These are phyloP conservation scores for Salvator merianae DNA, from an alignment of 2,113 vertebrate species.

Conservation along the genomic window DNA sequence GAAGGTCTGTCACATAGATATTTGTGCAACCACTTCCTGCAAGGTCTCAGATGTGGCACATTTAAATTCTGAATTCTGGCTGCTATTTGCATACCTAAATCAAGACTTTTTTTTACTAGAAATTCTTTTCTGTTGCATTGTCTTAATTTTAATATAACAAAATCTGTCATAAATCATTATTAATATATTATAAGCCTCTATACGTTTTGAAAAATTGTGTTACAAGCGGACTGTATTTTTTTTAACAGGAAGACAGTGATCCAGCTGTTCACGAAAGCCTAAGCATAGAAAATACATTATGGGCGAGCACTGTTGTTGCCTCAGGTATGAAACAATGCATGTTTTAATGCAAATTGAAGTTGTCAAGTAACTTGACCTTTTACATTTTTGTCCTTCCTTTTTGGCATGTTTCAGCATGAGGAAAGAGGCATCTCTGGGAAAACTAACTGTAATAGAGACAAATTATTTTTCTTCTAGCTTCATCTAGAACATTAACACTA, in stretches of 20 bases:
- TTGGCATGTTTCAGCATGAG: not conserved
- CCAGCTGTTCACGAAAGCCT: constrained; percentile 93
- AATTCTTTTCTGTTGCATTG: not conserved
- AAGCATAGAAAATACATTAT: constrained; percentile 93
- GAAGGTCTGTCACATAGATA: no score
- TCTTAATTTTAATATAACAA: not conserved
- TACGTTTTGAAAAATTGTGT: not conserved
- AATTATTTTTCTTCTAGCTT: not conserved
- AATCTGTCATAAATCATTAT: not conserved
- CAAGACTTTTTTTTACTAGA: not conserved
- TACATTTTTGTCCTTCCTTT: not conserved
- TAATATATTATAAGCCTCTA: not conserved
- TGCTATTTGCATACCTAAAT: not conserved
- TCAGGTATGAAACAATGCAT: constrained; percentile 80
- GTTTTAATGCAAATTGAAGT: not conserved
- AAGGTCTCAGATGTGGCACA: no score
- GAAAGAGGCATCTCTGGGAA: not conserved
- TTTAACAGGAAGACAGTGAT: constrained; percentile 88
- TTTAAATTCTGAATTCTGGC: not conserved
- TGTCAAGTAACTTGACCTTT: not conserved
- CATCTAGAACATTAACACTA: not conserved
- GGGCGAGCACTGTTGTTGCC: constrained; percentile 96
- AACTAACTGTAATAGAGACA: not conserved
- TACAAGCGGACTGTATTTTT: constrained; percentile 22
- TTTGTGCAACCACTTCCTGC: no score